These are phyloP conservation scores for Heterochromis multidens DNA, from an alignment of 2,113 vertebrate genomes.

Conservation along the genomic window DNA sequence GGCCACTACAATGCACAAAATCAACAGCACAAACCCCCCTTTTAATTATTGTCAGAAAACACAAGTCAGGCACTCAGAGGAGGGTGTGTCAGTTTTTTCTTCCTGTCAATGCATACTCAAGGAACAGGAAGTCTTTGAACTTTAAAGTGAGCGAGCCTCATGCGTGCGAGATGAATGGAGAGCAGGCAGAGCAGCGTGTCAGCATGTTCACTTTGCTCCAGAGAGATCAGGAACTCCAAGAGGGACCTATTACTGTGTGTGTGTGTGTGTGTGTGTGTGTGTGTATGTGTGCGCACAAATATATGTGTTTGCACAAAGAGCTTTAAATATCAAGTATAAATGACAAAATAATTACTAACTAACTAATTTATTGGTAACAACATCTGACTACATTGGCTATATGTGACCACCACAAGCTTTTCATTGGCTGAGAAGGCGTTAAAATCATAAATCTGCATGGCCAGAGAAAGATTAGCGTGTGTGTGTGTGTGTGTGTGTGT, in stretches of 20 bases:
- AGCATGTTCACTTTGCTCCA: conserved; percentile 29
- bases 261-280: background rate
- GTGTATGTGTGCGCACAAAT: background rate
- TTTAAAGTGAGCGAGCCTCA: conserved; percentile 13
- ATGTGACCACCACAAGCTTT: background rate
- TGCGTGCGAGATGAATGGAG: conserved; percentile 2
- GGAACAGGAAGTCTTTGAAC: conserved; percentile 25
- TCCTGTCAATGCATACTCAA: background rate
- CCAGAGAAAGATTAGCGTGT: no score
- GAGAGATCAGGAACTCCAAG: background rate
- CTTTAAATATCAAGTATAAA: background rate
- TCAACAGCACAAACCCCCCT: background rate
- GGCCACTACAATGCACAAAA: background rate
- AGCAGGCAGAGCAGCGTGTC: background rate
- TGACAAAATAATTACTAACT: background rate
- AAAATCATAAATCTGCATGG: background rate
- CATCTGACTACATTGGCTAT: background rate
- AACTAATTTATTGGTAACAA: background rate
- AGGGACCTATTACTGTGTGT: conserved; percentile 27
- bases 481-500: no score
- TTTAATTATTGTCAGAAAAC: background rate
- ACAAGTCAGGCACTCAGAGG: background rate
- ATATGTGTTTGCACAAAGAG: background rate
- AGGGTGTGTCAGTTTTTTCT: background rate
- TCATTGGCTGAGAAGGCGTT: background rate